Percentiles rank a stretch among this genome's conserved stretches.
These are phyloP conservation scores for Peromyscus polionotus DNA, from an alignment of 2,113 vertebrate species.

Conservation along the genomic window DNA sequence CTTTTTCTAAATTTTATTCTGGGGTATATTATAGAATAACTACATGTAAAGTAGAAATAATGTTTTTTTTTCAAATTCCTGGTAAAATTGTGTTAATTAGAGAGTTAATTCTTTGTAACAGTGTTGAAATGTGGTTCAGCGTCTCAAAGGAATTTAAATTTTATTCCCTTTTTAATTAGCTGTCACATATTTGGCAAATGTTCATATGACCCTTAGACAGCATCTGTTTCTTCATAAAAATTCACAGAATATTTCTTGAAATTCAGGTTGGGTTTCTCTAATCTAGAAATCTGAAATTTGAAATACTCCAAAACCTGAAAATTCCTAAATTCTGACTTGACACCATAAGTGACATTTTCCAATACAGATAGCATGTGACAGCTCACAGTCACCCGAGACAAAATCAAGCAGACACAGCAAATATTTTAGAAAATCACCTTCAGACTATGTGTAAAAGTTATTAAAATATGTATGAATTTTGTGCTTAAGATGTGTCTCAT, in stretches of 20 bases:
- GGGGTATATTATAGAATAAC: background rate
- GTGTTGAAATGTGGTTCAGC: conserved; percentile 11
- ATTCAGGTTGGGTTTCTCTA: background rate
- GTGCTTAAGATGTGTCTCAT: background rate
- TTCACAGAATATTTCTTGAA: conserved; percentile 47
- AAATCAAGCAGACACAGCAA: background rate
- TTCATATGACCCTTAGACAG: conserved; percentile 35
- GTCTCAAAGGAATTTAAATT: conserved; percentile 41
- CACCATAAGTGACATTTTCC: background rate
- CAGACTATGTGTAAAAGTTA: background rate
- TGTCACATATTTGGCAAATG: conserved; percentile 50
- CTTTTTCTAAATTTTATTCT: background rate
- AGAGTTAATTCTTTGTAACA: conserved; percentile 23
- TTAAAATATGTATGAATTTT: background rate
- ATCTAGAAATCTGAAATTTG: conserved; percentile 7
- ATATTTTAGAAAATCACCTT: background rate
- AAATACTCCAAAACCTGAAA: background rate
- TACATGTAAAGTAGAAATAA: background rate
- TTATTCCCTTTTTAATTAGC: conserved; percentile 53
- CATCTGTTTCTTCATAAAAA: conserved; percentile 67
- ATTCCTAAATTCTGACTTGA: background rate
- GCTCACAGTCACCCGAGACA: background rate
- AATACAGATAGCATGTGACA: background rate
- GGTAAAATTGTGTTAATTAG: background rate
- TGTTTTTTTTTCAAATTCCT: background rate